A percentile compares a stretch with the other conserved stretches of the same genome.
Conservation (phyloP, 2,113 vertebrate genomes). For the Ornithorhynchus anatinus region DNA sequence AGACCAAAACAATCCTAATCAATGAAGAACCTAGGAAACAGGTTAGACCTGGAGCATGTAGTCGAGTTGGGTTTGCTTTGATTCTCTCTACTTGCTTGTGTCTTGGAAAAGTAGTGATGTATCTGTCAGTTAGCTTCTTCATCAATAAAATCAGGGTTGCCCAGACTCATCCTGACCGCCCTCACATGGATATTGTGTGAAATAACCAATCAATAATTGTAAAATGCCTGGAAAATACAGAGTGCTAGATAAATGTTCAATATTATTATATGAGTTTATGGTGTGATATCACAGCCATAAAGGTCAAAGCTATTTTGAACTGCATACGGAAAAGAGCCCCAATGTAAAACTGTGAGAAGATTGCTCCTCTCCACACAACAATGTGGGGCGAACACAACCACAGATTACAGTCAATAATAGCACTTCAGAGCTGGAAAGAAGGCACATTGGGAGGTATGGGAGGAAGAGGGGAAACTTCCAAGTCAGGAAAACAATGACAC, state of each 20-base stretch:
- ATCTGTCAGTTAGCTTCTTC: slow-evolving; percentile 2
- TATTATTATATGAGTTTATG: slow-evolving; percentile 21
- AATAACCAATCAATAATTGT: slow-evolving; percentile 34
- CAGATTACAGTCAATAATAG: too few relatives aligned
- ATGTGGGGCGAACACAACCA: too few relatives aligned
- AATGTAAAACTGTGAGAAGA: background rate
- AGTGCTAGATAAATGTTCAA: slow-evolving; percentile 24
- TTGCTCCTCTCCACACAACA: background rate
- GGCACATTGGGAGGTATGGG: too few relatives aligned
- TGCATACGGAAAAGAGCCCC: background rate
- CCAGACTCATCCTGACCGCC: background rate
- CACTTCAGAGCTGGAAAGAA: too few relatives aligned
- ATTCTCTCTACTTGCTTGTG: too few relatives aligned
- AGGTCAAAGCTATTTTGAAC: slow-evolving; percentile 39
- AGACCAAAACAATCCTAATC: too few relatives aligned
- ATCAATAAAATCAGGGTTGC: slow-evolving; percentile 28
- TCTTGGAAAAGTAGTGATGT: background rate
- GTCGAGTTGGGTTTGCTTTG: too few relatives aligned
- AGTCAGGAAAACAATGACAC: too few relatives aligned
- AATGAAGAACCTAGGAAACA: too few relatives aligned
- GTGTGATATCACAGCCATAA: slow-evolving; percentile 15
- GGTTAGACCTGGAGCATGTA: too few relatives aligned
- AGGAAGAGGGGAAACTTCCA: too few relatives aligned
- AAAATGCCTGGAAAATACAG: slow-evolving; percentile 39
- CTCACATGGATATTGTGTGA: slow-evolving; percentile 28